A percentile compares a stretch with the other conserved stretches of the same genome.
phyloP scores from a whole-genome alignment of 2,797 vertebrate genomes.

The Hippopotamyrus pictus region DNA sequence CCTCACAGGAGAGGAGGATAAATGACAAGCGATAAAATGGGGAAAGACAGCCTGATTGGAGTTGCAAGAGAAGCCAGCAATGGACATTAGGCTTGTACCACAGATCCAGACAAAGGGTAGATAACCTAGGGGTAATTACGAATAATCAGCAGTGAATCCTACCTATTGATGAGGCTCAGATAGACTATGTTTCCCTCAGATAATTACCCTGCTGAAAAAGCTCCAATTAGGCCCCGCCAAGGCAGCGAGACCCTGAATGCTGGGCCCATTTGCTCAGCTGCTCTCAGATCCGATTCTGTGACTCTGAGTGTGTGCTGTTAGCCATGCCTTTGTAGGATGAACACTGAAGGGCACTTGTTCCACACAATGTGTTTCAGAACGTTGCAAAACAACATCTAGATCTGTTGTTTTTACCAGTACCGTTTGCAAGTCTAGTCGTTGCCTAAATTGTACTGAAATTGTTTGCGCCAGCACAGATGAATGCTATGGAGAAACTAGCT shows the following conservation, averaged over 20 bases:
- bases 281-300: slow-evolving; percentile 15
- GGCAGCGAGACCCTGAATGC: slow-evolving; percentile 13
- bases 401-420: slow-evolving; percentile 50
- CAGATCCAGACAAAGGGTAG: slow-evolving; percentile 10
- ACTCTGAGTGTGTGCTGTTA: slow-evolving; percentile 18
- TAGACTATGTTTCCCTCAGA: slow-evolving; percentile 28
- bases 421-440: slow-evolving; percentile 45
- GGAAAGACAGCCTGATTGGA: background rate
- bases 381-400: slow-evolving; percentile 12
- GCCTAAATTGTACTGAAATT: slow-evolving; percentile 52
- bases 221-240: slow-evolving; percentile 20
- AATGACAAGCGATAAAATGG: background rate
- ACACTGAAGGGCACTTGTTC: slow-evolving; percentile 14
- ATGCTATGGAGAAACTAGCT: background rate
- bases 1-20: background rate
- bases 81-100: slow-evolving; percentile 38
- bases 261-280: slow-evolving; percentile 20
- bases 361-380: slow-evolving; percentile 7
- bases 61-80: slow-evolving; percentile 1
- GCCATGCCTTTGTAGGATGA: background rate
- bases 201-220: slow-evolving; percentile 21
- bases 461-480: slow-evolving; percentile 31
- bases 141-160: slow-evolving; percentile 34
- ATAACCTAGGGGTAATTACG: slow-evolving; percentile 32
- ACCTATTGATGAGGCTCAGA: slow-evolving; percentile 31